Evolutionary conservation across 2,888 invertebrate species (phyloP).

Genomic region (Schizotus pectinicornis): DNA sequence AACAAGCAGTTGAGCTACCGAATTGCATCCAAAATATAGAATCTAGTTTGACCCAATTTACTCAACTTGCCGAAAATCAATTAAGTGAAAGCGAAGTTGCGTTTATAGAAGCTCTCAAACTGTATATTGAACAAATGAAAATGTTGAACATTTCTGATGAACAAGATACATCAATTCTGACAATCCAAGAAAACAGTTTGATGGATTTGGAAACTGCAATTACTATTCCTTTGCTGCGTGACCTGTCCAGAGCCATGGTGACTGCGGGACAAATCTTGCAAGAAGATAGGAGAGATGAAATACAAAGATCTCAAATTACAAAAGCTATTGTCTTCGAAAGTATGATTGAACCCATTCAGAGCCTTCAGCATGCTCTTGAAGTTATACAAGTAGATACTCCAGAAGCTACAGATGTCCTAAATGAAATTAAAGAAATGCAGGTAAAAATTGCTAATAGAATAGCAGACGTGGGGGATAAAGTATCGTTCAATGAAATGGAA

Average conservation of each 20-base stretch:
- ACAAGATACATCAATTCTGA: conserved; percentile 1
- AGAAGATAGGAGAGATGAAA: conserved; percentile 1
- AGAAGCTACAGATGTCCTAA: neutral
- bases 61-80: neutral
- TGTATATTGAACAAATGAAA: conserved; percentile 9
- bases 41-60: conserved; percentile 18
- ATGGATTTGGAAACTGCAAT: neutral
- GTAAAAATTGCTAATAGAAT: no score
- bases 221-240: conserved; percentile 1
- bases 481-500: no score
- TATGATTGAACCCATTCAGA: no score
- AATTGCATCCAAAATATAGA: conserved; percentile 9
- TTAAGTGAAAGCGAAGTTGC: conserved; percentile 12
- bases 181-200: conserved; percentile 1
- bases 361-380: neutral
- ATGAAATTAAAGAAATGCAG: neutral
- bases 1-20: neutral
- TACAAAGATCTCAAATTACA: neutral
- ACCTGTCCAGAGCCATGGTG: neutral
- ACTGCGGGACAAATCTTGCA: conserved; percentile 1
- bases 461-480: no score
- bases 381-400: neutral
- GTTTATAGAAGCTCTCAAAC: conserved; percentile 11
- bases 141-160: neutral
- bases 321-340: no score